Evolutionary conservation across 2,888 invertebrate species (phyloP), one percentile per base, ranked within the genome.

Genomic region (Thelaira solivaga): DNA sequence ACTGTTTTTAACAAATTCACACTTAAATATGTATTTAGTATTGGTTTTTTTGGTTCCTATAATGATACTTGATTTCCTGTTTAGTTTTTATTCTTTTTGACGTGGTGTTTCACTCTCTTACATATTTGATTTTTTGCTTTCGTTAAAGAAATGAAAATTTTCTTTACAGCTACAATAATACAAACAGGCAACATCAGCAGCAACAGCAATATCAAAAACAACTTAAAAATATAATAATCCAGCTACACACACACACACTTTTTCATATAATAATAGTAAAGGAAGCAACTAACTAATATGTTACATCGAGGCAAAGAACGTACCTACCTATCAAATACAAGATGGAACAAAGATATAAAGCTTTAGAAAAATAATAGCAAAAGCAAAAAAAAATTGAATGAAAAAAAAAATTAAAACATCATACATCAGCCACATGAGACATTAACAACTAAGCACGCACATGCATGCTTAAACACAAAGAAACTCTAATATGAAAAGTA

Each of bases 401-500:
- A 55, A 62, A 74, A 74, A 69, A 34, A 29, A 43, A 26, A 68
- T 61, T 59, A 53, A 69, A 78, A 65, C 69, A 65, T 74, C 69
- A 65, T 76, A 75, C 67, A 75, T 67, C 67, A 72, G 41, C 75
- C 71, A 76, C 75, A 76, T 76, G 67, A 74, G 74, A 65, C 65
- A 78, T 78, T 78, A 74, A 47, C 74, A 69, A 69, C 31, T 59
- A 61, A 74, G 74, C 74, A 71, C 69, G 69, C 74, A 74, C 61
- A 78, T 69, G 74, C 69, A 78, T 74, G 64, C 64, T 61, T 26
- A 49, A 78, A 61, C 51, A 74, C 74, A 78, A 71, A 74, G 69
- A 51, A 74, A 73, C 45, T 69, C 59, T 53, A 31, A 22, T 22
- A 55, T 8, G 34, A 43, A 10, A 36, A 4, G 36, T 13, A n/a